A percentile compares a stretch with the other conserved stretches of the same genome.
Conservation (phyloP, 1,140 invertebrate genomes). For the Homarus americanus region DNA sequence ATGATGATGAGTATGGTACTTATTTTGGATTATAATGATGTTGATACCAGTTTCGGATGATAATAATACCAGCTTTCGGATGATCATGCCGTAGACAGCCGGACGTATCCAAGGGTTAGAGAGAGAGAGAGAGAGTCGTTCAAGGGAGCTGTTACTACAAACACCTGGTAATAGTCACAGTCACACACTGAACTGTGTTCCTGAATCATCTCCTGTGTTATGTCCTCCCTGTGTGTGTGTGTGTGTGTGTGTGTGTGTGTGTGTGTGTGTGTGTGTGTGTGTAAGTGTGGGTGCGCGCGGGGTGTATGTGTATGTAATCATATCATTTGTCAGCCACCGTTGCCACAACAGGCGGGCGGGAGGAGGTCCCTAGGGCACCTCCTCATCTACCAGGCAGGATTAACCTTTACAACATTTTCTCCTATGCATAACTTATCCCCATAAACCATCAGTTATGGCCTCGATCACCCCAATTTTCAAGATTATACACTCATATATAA, state of each 20-base stretch:
- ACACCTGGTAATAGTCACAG: too few species aligned
- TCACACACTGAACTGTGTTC: too few species aligned
- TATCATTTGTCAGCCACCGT: not conserved
- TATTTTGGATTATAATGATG: too few species aligned
- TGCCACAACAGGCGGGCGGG: not conserved
- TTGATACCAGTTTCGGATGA: too few species aligned
- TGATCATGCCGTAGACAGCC: too few species aligned
- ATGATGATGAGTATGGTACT: too few species aligned
- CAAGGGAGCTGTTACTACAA: too few species aligned
- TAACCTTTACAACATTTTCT: not conserved
- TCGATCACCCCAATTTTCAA: not conserved
- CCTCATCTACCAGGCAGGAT: not conserved
- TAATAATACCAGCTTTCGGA: too few species aligned
- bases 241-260: conserved; percentile 30
- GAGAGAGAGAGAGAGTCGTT: too few species aligned
- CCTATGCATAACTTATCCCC: conserved; percentile 4
- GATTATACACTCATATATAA: conserved; percentile 19
- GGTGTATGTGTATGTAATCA: conserved; percentile 17
- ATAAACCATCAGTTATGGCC: not conserved
- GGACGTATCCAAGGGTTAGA: too few species aligned
- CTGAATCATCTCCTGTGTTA: too few species aligned
- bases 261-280: conserved; percentile 14
- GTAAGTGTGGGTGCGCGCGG: conserved; percentile 21
- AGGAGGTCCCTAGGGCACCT: not conserved
- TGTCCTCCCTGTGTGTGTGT: conserved; percentile 24